Evolutionary conservation across 2,888 invertebrate genomes (phyloP).

Genomic region (Pristionchus arcanus): DNA sequence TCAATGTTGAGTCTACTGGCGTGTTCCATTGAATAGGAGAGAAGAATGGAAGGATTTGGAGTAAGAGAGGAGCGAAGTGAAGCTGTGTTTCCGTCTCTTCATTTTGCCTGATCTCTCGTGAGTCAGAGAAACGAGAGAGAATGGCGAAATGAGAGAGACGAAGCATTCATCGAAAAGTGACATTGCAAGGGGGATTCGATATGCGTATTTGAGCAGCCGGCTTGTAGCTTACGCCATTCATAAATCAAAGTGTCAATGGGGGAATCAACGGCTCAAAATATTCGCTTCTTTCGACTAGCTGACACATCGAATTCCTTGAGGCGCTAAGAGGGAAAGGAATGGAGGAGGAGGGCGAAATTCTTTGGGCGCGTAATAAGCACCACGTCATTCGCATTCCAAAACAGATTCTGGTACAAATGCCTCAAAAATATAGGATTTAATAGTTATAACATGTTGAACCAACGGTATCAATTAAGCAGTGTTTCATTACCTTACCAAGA

Average conservation of each 20-base stretch:
- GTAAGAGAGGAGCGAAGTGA: not conserved
- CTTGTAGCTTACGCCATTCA: constrained; percentile 14
- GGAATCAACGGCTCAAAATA: not conserved
- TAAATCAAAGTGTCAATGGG: constrained; percentile 19
- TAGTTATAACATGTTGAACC: too few relatives aligned
- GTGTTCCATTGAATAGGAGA: not conserved
- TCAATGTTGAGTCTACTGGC: not conserved
- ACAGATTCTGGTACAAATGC: too few relatives aligned
- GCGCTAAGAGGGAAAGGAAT: constrained; percentile 81
- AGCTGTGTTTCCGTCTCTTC: too few relatives aligned
- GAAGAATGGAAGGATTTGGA: not conserved
- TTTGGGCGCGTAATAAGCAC: too few relatives aligned
- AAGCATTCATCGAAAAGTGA: not conserved
- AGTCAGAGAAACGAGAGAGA: not conserved
- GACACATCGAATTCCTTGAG: constrained; percentile 86
- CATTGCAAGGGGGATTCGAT: not conserved
- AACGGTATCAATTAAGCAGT: too few relatives aligned
- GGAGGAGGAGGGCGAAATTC: constrained; percentile 22
- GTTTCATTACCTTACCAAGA: too few relatives aligned
- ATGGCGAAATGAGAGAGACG: not conserved
- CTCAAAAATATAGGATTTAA: too few relatives aligned
- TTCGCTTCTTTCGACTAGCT: constrained; percentile 86
- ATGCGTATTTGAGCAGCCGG: not conserved
- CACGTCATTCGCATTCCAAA: too few relatives aligned
- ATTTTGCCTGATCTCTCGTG: too few relatives aligned